Evolutionary conservation across 2,797 vertebrate species (phyloP), one percentile per base, ranked within the genome.

Genomic region (Carduelis carduelis): DNA sequence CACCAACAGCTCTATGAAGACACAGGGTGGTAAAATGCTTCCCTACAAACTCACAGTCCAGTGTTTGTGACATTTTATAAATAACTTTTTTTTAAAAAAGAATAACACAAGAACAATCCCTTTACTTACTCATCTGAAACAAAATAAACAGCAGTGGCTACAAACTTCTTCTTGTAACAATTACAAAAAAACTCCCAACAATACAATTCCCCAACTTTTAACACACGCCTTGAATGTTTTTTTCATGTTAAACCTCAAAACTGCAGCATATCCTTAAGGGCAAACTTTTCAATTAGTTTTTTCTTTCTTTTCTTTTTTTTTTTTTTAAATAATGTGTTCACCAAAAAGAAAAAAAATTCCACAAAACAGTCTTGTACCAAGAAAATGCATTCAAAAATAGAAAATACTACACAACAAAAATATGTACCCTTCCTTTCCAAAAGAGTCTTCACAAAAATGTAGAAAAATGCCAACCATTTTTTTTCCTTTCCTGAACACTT

Each of bases 211-310:
- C 98, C 98, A 98, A 99, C 98, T 99, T 96, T 98, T 98, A 99
- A 99, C 98, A 99, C 98, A 96, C 97, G 97, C 98, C 98, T 98
- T 98, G 98, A 96, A 95, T 95, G 55, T 87, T 84, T 90, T 69
- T 80, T 89, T 89, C 92, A 95, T 98, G 97, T 97, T 97, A 97
- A 98, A 98, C 98, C 98, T 99, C 98, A 98, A 98, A 99, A 99
- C 98, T 99, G 99, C 99, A 99, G 99, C 99, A 99, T 99, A 99
- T 99, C 98, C 98, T 98, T 99, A 99, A 99, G 99, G 99, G 99
- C 98, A 99, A 98, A 98, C 98, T 98, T 99, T 98, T 98, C 98
- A 95, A 98, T 98, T 98, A 98, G 96, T 97, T 98, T 98, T 98
- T 98, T 97, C 91, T 94, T 97, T 97, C 86, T 97, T 97, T 97